A percentile compares a stretch with the other conserved stretches of the same genome.
Evolutionary conservation across 2,888 invertebrate species (phyloP).

Genomic region (Laothoe populi): DNA sequence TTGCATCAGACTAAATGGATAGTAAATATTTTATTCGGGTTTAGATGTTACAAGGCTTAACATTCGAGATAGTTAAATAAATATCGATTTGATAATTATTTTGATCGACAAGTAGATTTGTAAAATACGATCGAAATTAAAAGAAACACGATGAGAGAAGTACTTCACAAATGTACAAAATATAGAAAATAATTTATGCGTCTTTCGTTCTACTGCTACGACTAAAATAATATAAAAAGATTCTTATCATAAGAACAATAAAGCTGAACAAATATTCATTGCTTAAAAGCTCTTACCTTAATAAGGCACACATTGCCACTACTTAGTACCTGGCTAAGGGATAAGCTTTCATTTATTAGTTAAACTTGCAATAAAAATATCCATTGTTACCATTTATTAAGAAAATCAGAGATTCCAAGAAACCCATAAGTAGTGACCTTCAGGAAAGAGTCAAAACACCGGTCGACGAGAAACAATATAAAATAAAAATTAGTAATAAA

Average conservation of each 20-base stretch:
- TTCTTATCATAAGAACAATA: not conserved
- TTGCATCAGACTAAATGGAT: too few species aligned
- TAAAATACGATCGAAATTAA: too few species aligned
- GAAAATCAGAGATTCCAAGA: conserved; percentile 7
- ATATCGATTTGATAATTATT: too few species aligned
- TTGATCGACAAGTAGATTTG: too few species aligned
- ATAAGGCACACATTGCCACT: not conserved
- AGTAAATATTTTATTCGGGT: too few species aligned
- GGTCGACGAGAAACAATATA: conserved; percentile 46
- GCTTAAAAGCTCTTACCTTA: not conserved
- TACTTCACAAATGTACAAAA: too few species aligned
- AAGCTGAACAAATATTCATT: not conserved
- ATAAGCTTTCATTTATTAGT: conserved; percentile 7
- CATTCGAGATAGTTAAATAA: too few species aligned
- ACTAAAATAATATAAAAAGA: not conserved
- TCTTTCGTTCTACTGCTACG: too few species aligned
- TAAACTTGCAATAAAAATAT: conserved; percentile 12
- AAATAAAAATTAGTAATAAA: conserved; percentile 63
- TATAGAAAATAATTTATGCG: too few species aligned
- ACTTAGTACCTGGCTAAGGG: not conserved
- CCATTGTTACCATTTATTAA: conserved; percentile 9
- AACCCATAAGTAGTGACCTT: conserved; percentile 17
- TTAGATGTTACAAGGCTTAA: too few species aligned
- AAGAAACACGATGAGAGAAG: too few species aligned
- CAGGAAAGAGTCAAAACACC: conserved; percentile 26